Conservation (phyloP, 2,797 vertebrate genomes). For the Furcifer pardalis region DNA sequence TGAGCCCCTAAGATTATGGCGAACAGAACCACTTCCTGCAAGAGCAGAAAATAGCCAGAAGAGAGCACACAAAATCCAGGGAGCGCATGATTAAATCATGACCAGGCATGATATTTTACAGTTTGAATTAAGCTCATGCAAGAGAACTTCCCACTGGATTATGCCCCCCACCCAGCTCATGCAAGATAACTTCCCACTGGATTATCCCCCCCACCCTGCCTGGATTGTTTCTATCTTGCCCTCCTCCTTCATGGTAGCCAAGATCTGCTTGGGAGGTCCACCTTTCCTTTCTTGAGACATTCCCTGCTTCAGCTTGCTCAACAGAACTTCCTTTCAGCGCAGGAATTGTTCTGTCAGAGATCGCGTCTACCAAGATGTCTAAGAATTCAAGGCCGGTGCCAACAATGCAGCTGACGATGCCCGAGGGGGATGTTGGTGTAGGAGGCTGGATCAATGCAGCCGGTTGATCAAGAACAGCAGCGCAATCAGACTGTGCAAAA, state of each 20-base stretch:
- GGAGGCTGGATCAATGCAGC: slow-evolving; percentile 7
- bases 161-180: too few relatives aligned
- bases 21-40: neutral
- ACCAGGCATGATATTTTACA: too few relatives aligned
- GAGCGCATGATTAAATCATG: neutral
- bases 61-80: too few relatives aligned
- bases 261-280: neutral
- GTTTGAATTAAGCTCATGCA: neutral
- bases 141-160: neutral
- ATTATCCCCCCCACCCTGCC: too few relatives aligned
- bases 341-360: neutral
- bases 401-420: neutral
- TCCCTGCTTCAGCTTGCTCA: neutral
- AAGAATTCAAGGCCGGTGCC: slow-evolving; percentile 15
- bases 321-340: neutral
- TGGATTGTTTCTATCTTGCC: neutral
- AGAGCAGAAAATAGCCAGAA: too few relatives aligned
- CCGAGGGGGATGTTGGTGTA: neutral
- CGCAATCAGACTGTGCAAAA: neutral
- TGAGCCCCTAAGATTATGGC: too few relatives aligned
- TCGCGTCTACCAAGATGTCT: neutral
- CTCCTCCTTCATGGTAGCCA: neutral
- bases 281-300: neutral
- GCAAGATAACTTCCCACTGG: neutral
- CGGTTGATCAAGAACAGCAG: neutral